phyloP scores from a whole-genome alignment of 2,888 invertebrate species.

The Deilephila porcellus region DNA sequence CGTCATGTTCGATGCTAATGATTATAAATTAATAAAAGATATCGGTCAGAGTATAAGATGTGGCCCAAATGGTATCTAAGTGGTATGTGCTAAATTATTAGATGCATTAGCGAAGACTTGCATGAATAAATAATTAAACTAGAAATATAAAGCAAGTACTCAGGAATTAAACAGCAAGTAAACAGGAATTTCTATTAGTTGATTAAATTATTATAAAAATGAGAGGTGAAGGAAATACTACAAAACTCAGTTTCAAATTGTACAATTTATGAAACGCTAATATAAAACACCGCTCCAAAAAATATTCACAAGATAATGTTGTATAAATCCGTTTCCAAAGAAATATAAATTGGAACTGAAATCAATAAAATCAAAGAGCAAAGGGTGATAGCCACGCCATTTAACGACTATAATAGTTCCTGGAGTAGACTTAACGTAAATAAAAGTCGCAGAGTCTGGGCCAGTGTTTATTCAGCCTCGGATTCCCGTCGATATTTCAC shows the following conservation, averaged over 20 bases:
- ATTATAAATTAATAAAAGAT: conserved; percentile 5
- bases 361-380: conserved; percentile 17
- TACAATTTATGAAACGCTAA: not conserved
- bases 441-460: conserved; percentile 25
- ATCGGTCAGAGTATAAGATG: not conserved
- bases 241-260: too few relatives aligned
- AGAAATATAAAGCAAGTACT: too few relatives aligned
- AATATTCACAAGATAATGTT: not conserved
- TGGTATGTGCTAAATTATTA: too few relatives aligned
- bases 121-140: too few relatives aligned
- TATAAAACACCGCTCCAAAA: not conserved
- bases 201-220: too few relatives aligned
- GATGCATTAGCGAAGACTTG: too few relatives aligned
- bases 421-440: conserved; percentile 30
- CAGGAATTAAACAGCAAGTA: too few relatives aligned
- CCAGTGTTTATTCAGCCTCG: conserved; percentile 54
- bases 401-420: conserved; percentile 27
- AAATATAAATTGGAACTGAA: not conserved
- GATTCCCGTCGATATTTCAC: conserved; percentile 42
- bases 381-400: conserved; percentile 5
- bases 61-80: too few relatives aligned
- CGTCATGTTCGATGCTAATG: conserved; percentile 1
- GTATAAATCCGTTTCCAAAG: not conserved
- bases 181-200: too few relatives aligned
- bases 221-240: too few relatives aligned